Base-by-base conservation (phyloP, 2,888 invertebrate genomes). In the Melipona bicolor region DNA sequence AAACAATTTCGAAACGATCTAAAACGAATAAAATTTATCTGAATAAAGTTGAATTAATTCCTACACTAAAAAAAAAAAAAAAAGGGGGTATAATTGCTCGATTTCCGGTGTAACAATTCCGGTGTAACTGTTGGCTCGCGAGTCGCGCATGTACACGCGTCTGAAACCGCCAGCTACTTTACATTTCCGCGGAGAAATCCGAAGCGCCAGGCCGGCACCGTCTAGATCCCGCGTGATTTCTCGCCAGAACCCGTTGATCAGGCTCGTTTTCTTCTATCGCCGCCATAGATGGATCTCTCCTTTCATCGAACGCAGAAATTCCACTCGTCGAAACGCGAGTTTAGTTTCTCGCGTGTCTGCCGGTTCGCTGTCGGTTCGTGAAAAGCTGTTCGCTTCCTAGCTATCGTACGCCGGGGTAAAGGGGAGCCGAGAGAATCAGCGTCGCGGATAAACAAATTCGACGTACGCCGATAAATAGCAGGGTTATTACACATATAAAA, bases 141-240 rank as follows among this genome's bases (percentile, higher is more conserved):
- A 59, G 56, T 24, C 56, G 56, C 56, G n/a, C 77, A 72, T 78
- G 49, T 43, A 43, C 36, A 67, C 56, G 59, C 56, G 50, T 6
- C 54, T 72, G 3, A 43, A 36, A 36, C 56, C 43, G 43, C 43
- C 78, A 19, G 43, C 50, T 70, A 43, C 81, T 90, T 91, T 88
- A 89, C 88, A 89, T 91, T 91, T 91, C 87, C 90, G 85, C 83
- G 89, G 90, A 87, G 90, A 91, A 91, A 92, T 91, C 89, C 86
- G 87, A 90, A 88, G 86, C 90, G 87, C 82, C 86, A 85, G 87
- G 90, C 88, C 89, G 88, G 86, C 87, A 71, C 59, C 78, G 72
- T 78, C 32, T 56, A 62, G 49, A 67, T 67, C 54, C 67, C 76
- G 85, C 84, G 88, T 84, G 88, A 90, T 91, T 91, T 90, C 90